Base-by-base conservation (phyloP, 2,797 vertebrate species). In the Vireo griseus region DNA sequence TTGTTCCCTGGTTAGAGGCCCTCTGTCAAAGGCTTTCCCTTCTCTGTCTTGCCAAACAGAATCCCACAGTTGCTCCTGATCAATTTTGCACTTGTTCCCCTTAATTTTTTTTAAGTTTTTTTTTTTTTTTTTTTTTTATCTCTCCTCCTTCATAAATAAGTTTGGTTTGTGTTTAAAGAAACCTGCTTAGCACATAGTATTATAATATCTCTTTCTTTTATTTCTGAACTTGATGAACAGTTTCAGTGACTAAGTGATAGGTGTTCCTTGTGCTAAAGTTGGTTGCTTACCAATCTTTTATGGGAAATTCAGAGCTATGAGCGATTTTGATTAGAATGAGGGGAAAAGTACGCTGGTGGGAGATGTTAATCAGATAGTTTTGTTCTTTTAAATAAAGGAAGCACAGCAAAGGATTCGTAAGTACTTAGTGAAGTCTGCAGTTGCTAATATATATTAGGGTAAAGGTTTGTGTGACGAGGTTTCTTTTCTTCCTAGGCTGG, bases 401-500 rank as follows among this genome's bases (percentile, higher is more conserved):
- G 10, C 12, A 3, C 24, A 40, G n/a, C 18, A 10, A 66, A 81
- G 39, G 35, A 44, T 68, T 90, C 16, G 16, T 24, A 4, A 40
- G 10, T 29, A 13, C 2, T 2, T 63, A 58, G 25, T 16, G 24
- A 63, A 52, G 31, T 59, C 17, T 31, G 28, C n/a, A 45, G 11
- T 69, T 35, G 54, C 33, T 40, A 54, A 11, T 33, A 6, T 14
- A 2, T 22, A 10, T 52, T 11, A 40, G 44, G 35, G n/a, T 81
- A 20, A 62, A 54, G 15, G 5, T 82, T 90, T 77, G 24, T 68
- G 81, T 86, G 28, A 61, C 8, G 16, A 10, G 44, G 14, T 82
- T 17, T 73, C 19, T 67, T 52, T 79, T 72, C 17, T 82, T 51
- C 52, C 42, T 85, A 99, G 99, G 99, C 58, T 99, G 99, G 99